Evolutionary conservation across 2,113 vertebrate species (phyloP).

Genomic region (Coregonus clupeaformis): DNA sequence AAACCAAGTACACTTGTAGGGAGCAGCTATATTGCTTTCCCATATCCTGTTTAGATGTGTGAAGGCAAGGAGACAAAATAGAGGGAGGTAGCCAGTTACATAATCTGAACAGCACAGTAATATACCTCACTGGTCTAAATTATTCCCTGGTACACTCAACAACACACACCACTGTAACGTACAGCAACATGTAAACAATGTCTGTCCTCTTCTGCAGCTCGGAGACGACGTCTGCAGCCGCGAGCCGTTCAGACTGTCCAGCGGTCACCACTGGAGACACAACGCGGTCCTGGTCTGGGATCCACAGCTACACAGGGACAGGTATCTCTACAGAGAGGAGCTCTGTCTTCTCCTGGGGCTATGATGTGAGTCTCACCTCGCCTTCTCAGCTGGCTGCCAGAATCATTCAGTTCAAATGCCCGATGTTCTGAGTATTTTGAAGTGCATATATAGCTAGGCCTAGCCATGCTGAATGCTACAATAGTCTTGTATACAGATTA

Average conservation of each 20-base stretch:
- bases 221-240: conserved; percentile 77
- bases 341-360: conserved; percentile 94
- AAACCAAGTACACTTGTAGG: conserved; percentile 19
- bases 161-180: too few species aligned
- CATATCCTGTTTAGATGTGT: conserved; percentile 48
- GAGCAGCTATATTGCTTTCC: conserved; percentile 56
- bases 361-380: conserved; percentile 79
- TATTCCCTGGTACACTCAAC: too few species aligned
- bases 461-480: background rate
- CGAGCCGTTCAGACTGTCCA: conserved; percentile 67
- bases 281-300: conserved; percentile 74
- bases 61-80: conserved; percentile 51
- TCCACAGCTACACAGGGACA: conserved; percentile 81
- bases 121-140: too few species aligned
- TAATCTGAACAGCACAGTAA: too few species aligned
- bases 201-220: conserved; percentile 43
- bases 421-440: too few species aligned
- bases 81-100: background rate
- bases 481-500: too few species aligned
- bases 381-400: too few species aligned
- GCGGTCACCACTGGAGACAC: conserved; percentile 74
- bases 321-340: conserved; percentile 89
- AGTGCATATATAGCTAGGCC: too few species aligned
- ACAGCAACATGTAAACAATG: background rate
- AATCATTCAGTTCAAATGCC: too few species aligned